These are phyloP conservation scores for Larimichthys crocea DNA, from an alignment of 2,113 vertebrate species.

Conservation along the genomic window DNA sequence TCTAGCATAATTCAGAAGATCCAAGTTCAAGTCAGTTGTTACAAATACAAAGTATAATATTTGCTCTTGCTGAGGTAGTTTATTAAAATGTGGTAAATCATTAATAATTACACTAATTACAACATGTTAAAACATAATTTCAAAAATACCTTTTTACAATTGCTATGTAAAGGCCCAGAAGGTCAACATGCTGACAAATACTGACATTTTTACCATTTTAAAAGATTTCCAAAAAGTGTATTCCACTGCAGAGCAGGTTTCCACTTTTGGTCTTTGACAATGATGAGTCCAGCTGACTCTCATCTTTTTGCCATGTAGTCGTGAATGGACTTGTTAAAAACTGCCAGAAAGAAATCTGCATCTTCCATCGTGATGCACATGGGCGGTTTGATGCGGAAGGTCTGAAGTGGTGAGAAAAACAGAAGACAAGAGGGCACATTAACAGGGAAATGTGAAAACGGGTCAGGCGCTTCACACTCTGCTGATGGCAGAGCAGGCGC, in stretches of 20 bases:
- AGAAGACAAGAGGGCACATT: background rate
- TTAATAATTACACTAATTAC: background rate
- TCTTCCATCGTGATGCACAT: conserved; percentile 94
- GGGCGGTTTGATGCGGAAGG: conserved; percentile 91
- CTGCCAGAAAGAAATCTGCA: conserved; percentile 88
- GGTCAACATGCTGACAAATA: background rate
- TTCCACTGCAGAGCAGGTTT: background rate
- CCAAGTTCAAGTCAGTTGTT: background rate
- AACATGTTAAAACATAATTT: background rate
- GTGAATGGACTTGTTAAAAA: conserved; percentile 86
- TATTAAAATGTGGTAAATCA: background rate
- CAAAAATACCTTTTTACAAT: background rate
- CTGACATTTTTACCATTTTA: conserved; percentile 3
- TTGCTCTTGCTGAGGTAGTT: background rate
- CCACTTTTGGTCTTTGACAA: background rate
- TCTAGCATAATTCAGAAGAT: background rate
- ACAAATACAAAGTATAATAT: background rate
- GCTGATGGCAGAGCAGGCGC: background rate
- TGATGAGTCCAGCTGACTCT: conserved; percentile 19
- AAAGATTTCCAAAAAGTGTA: background rate
- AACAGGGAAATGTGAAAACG: background rate
- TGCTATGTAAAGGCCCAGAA: background rate
- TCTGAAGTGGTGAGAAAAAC: conserved; percentile 78
- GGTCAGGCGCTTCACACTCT: background rate
- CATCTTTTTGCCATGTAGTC: conserved; percentile 82